These are phyloP conservation scores for Sebastes miniatus DNA, from an alignment of 2,797 vertebrate genomes.

Conservation along the genomic window DNA sequence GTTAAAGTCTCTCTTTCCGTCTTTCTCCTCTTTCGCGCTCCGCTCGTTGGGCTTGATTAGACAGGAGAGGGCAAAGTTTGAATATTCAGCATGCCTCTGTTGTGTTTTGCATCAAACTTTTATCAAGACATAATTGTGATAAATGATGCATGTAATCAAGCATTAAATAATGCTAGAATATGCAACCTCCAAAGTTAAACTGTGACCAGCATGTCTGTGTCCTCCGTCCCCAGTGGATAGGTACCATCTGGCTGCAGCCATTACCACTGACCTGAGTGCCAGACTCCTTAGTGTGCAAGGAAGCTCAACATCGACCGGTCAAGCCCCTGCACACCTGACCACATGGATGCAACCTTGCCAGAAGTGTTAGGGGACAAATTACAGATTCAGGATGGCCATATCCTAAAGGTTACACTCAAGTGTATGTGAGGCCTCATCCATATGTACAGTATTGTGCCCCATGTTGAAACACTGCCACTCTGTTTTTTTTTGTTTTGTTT, in stretches of 20 bases:
- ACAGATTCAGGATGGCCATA: constrained; percentile 68
- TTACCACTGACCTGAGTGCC: constrained; percentile 81
- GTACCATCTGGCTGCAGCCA: constrained; percentile 83
- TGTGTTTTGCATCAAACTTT: constrained; percentile 86
- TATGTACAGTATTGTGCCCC: constrained; percentile 7
- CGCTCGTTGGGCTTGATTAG: constrained; percentile 69
- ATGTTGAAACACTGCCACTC: neutral
- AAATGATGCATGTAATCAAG: constrained; percentile 88
- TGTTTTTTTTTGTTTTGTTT: neutral
- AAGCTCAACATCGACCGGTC: constrained; percentile 82
- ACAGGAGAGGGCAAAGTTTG: constrained; percentile 82
- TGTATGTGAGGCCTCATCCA: constrained; percentile 19
- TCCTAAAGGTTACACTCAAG: constrained; percentile 53
- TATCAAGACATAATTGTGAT: constrained; percentile 88
- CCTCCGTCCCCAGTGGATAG: constrained; percentile 82
- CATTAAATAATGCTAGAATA: constrained; percentile 86
- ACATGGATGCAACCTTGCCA: constrained; percentile 84
- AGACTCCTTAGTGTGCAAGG: constrained; percentile 83
- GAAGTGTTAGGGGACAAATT: constrained; percentile 82
- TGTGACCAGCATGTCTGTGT: constrained; percentile 81
- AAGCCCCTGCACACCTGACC: constrained; percentile 78
- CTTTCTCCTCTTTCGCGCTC: constrained; percentile 20
- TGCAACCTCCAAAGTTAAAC: constrained; percentile 84
- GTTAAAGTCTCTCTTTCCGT: constrained; percentile 9
- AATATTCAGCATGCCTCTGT: constrained; percentile 79